Conservation (phyloP, 2,113 vertebrate genomes). For the Podarcis muralis region DNA sequence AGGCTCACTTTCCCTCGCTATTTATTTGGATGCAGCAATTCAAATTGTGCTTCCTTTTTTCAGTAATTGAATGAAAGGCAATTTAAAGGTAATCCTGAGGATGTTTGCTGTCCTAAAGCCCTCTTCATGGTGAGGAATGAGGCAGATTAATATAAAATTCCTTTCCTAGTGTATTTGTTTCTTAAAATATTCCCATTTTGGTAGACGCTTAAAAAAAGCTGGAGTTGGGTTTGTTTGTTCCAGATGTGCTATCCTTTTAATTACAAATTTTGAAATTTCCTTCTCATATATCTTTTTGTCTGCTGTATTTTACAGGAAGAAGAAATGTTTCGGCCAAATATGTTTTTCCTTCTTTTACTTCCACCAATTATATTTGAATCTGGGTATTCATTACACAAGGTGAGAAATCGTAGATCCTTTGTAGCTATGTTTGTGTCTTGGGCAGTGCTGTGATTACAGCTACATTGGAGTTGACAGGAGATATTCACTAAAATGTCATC, state of each 20-base stretch:
- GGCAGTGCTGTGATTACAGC: conserved; percentile 26
- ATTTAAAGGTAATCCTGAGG: conserved; percentile 9
- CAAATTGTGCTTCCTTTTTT: conserved; percentile 7
- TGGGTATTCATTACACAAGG: conserved; percentile 97
- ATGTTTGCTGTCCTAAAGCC: conserved; percentile 24
- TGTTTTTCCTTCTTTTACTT: conserved; percentile 97
- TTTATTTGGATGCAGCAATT: conserved; percentile 12
- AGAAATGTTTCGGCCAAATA: conserved; percentile 99
- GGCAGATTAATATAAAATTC: conserved; percentile 29
- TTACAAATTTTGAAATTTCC: background rate
- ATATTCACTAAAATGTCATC: conserved; percentile 8
- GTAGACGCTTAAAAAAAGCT: background rate
- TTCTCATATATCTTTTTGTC: conserved; percentile 1
- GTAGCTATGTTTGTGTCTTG: conserved; percentile 17
- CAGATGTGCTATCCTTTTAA: background rate
- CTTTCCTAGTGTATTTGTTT: background rate
- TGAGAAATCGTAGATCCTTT: conserved; percentile 57
- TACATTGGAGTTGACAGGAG: background rate
- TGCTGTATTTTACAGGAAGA: conserved; percentile 86
- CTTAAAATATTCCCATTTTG: background rate
- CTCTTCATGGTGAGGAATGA: conserved; percentile 13
- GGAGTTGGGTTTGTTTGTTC: background rate
- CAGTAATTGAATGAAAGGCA: background rate
- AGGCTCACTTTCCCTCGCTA: background rate
- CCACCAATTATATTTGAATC: conserved; percentile 99